These are phyloP conservation scores for Leucozona laternaria DNA, from an alignment of 2,888 invertebrate species.

Conservation along the genomic window DNA sequence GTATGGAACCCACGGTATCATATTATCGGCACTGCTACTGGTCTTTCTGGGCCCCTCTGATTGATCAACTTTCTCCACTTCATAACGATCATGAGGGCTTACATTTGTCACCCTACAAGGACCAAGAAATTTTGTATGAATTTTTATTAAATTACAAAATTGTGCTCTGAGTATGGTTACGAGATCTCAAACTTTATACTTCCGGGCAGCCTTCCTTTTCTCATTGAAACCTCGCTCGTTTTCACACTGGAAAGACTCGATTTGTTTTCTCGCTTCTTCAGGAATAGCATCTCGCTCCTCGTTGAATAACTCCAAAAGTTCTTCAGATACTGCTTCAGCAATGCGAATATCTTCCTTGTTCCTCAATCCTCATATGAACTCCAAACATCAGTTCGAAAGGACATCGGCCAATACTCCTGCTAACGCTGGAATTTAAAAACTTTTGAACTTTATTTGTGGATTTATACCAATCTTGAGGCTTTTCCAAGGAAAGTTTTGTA, in stretches of 20 bases:
- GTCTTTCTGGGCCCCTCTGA: slow-evolving; percentile 1
- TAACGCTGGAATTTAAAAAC: neutral
- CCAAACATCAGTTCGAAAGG: slow-evolving; percentile 7
- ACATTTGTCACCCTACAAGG: neutral
- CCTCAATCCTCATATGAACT: neutral
- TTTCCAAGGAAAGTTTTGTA: neutral
- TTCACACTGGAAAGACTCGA: neutral
- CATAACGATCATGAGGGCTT: neutral
- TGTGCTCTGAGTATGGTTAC: neutral
- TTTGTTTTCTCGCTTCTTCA: neutral
- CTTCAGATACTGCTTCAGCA: slow-evolving; percentile 10
- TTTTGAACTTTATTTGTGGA: neutral
- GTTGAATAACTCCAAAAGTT: slow-evolving; percentile 1
- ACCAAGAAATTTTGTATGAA: neutral
- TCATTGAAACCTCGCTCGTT: neutral
- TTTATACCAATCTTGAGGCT: neutral
- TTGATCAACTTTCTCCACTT: slow-evolving; percentile 17
- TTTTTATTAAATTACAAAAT: neutral
- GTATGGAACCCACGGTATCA: slow-evolving; percentile 4
- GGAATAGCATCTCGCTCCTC: neutral
- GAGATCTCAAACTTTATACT: neutral
- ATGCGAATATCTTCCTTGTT: slow-evolving; percentile 17
- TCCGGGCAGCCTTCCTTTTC: slow-evolving; percentile 2
- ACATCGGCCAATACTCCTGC: neutral
- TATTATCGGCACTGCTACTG: slow-evolving; percentile 9